Evolutionary conservation across 1,140 invertebrate genomes (phyloP).

Genomic region (Sycophaga agraensis): DNA sequence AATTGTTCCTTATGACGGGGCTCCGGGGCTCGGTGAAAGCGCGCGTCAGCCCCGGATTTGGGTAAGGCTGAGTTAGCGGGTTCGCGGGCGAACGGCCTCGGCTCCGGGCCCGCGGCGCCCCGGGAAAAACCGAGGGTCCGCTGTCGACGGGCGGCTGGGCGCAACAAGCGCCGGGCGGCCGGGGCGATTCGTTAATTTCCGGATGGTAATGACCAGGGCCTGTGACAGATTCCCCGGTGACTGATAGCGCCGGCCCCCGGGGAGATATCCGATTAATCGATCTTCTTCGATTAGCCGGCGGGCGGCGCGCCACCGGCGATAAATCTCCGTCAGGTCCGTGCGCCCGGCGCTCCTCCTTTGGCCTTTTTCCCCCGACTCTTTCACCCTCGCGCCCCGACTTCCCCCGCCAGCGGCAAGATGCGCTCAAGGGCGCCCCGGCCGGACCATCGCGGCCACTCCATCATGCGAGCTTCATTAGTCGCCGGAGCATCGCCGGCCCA

Average conservation of each 20-base stretch:
- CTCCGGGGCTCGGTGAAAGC: no score
- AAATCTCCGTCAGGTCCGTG: conserved; percentile 8
- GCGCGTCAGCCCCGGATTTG: no score
- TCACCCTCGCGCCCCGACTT: conserved; percentile 23
- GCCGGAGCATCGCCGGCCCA: conserved; percentile 30
- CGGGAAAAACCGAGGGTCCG: no score
- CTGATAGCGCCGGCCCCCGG: no score
- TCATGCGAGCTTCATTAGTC: conserved; percentile 46
- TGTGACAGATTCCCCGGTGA: no score
- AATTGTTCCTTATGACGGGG: no score
- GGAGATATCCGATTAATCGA: conserved; percentile 1
- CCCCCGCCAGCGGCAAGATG: not conserved
- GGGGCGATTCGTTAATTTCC: no score
- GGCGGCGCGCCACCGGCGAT: not conserved
- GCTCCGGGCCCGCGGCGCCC: no score
- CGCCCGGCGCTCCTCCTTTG: not conserved
- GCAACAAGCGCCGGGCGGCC: no score
- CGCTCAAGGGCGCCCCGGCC: not conserved
- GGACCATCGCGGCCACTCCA: conserved; percentile 34
- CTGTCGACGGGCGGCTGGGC: not conserved
- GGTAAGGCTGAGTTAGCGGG: no score
- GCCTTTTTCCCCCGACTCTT: conserved; percentile 2
- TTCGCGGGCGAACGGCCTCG: no score
- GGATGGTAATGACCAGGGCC: no score
- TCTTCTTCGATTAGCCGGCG: not conserved